These are phyloP conservation scores for Kryphioiulus occultus DNA, from an alignment of 2,888 invertebrate species.

Conservation along the genomic window DNA sequence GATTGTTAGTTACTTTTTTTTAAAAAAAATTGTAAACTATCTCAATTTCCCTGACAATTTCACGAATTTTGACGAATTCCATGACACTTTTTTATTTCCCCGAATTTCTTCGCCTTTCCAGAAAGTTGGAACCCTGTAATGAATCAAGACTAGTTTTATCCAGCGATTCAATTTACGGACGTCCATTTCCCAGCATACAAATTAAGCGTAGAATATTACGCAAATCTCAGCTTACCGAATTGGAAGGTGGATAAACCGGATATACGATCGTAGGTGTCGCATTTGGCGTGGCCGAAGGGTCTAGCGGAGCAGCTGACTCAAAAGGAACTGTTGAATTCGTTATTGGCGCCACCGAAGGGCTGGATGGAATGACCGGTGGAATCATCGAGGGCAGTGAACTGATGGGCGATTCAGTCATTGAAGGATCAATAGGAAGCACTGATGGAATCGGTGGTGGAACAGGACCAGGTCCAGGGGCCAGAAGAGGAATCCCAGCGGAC, in stretches of 20 bases:
- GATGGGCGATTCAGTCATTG: neutral
- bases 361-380: neutral
- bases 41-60: too few species aligned
- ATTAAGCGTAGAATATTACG: neutral
- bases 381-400: slow-evolving; percentile 42
- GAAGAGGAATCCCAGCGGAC: slow-evolving; percentile 39
- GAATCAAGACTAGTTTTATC: too few species aligned
- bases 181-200: neutral
- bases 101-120: too few species aligned
- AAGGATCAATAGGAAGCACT: slow-evolving; percentile 37
- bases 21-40: too few species aligned
- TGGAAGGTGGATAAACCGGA: neutral
- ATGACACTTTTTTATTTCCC: too few species aligned
- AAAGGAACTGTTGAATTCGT: neutral
- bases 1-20: too few species aligned
- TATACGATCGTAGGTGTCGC: slow-evolving; percentile 11
- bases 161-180: too few species aligned
- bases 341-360: neutral
- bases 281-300: neutral
- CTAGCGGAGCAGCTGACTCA: neutral
- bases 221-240: neutral
- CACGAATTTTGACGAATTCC: too few species aligned
- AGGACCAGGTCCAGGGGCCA: slow-evolving; percentile 29
- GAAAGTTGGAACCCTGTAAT: too few species aligned
- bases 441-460: slow-evolving; percentile 41